Evolutionary conservation across 2,888 invertebrate genomes (phyloP), one percentile per base, ranked within the genome.

Genomic region (Perithous albicinctus): DNA sequence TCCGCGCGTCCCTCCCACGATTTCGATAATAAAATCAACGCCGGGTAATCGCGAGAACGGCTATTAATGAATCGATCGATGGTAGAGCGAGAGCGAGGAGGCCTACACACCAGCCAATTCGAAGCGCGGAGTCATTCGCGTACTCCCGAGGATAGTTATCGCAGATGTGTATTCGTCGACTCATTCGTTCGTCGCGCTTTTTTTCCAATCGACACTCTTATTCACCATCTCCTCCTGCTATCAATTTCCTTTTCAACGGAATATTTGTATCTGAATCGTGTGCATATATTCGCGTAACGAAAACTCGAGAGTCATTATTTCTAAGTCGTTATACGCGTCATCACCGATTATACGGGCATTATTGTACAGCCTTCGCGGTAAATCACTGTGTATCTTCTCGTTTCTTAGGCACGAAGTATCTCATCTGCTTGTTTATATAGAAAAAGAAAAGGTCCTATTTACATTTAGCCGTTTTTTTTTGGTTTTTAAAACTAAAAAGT

Each of bases 21-120:
- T 77, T 77, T 73, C 77, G 80, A 81, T 81, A 77, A 81, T 77
- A 77, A 77, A 81, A 81, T 81, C 77, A 77, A 29, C 73, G 72
- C 35, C 67, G 67, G 67, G 61, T 81, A 77, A 77, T 77, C 77
- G 67, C 61, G 75, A 76, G 76, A 81, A 77, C 77, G 77, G 80
- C 80, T 77, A 81, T 81, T 77, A 77, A 81, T 77, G 66, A 67
- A 77, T 67, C 72, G 80, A 73, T 73, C 76, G 76, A 83, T 70
- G n/a, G n/a, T n/a, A n/a, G n/a, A n/a, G n/a, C n/a, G n/a, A 73
- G 41, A 15, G 63, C 59, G 56, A 79, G 56, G 66, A 61, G 77
- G 66, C 32, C 74, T 23, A n/a, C n/a, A n/a, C 26, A 78, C 78
- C 75, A 77, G 82, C 81, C 72, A 85, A 51, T 66, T 72, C 64